phyloP scores from a whole-genome alignment of 2,888 invertebrate species.

The Colostygia pectinataria region DNA sequence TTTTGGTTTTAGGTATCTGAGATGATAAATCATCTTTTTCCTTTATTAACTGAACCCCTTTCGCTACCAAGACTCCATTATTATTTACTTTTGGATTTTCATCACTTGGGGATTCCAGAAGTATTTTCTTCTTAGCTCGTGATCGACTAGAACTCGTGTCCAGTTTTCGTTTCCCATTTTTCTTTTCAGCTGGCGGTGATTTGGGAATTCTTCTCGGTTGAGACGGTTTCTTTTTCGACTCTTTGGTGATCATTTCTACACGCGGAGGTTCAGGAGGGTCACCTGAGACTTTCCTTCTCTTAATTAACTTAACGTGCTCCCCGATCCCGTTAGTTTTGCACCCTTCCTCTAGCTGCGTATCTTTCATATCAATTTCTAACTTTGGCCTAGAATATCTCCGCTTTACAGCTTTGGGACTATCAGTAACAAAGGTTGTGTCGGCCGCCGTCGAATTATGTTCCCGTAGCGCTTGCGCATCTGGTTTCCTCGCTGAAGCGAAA shows the following conservation, averaged over 20 bases:
- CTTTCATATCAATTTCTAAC: slow-evolving; percentile 76
- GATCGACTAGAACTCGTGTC: slow-evolving; percentile 48
- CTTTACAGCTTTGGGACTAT: slow-evolving; percentile 65
- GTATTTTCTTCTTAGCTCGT: slow-evolving; percentile 60
- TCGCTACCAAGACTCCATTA: slow-evolving; percentile 20
- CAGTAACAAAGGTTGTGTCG: slow-evolving; percentile 52
- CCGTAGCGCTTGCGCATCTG: slow-evolving; percentile 70
- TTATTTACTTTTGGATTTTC: slow-evolving; percentile 49
- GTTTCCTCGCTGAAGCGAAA: slow-evolving; percentile 61
- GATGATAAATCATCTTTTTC: slow-evolving; percentile 47
- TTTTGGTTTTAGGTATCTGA: slow-evolving; percentile 71
- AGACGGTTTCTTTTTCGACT: slow-evolving; percentile 59
- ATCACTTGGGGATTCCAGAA: slow-evolving; percentile 53
- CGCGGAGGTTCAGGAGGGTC: slow-evolving; percentile 59
- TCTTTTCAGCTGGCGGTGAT: slow-evolving; percentile 63
- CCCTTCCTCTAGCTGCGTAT: slow-evolving; percentile 70
- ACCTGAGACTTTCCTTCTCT: slow-evolving; percentile 78
- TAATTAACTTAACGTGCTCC: slow-evolving; percentile 79
- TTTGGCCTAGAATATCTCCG: slow-evolving; percentile 74
- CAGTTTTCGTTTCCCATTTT: slow-evolving; percentile 72
- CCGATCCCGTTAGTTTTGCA: slow-evolving; percentile 78
- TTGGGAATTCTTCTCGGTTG: slow-evolving; percentile 56
- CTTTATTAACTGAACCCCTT: slow-evolving; percentile 43
- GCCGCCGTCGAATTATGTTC: slow-evolving; percentile 61
- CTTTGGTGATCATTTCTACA: slow-evolving; percentile 58